Evolutionary conservation across 2,113 vertebrate species (phyloP).

Genomic region (Burhinus oedicnemus): DNA sequence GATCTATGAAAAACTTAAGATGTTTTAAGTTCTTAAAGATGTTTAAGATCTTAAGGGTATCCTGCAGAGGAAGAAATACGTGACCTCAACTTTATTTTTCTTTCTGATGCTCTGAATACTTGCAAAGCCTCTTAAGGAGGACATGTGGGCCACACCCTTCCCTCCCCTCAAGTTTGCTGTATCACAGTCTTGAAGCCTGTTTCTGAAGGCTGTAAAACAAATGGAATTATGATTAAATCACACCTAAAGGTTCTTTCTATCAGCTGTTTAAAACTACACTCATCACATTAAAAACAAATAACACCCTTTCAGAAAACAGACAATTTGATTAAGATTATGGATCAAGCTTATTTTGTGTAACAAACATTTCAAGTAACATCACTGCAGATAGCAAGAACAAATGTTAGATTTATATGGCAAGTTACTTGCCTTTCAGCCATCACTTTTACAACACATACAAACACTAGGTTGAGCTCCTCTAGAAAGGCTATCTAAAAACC

Average conservation of each 20-base stretch:
- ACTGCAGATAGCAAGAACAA: not conserved
- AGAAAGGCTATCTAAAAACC: not conserved
- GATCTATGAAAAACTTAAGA: not conserved
- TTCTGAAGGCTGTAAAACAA: not conserved
- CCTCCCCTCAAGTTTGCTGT: not conserved
- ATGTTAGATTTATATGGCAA: not conserved
- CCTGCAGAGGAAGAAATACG: not conserved
- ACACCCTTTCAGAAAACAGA: not conserved
- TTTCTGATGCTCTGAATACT: not conserved
- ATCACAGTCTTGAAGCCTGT: not conserved
- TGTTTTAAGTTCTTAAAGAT: not conserved
- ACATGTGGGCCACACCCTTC: not conserved
- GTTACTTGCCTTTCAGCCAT: not conserved
- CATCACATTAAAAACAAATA: not conserved
- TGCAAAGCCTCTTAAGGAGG: slow-evolving; percentile 10
- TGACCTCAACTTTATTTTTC: not conserved
- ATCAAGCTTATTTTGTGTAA: not conserved
- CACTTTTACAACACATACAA: not conserved
- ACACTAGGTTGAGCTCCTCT: not conserved
- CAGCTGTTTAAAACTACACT: not conserved
- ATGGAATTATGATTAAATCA: not conserved
- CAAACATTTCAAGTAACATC: not conserved
- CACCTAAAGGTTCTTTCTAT: not conserved
- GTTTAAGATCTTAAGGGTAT: not conserved
- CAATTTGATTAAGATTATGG: too few relatives aligned